Base-by-base conservation (phyloP, 2,797 vertebrate genomes). In the Sebastes taczanowskii region DNA sequence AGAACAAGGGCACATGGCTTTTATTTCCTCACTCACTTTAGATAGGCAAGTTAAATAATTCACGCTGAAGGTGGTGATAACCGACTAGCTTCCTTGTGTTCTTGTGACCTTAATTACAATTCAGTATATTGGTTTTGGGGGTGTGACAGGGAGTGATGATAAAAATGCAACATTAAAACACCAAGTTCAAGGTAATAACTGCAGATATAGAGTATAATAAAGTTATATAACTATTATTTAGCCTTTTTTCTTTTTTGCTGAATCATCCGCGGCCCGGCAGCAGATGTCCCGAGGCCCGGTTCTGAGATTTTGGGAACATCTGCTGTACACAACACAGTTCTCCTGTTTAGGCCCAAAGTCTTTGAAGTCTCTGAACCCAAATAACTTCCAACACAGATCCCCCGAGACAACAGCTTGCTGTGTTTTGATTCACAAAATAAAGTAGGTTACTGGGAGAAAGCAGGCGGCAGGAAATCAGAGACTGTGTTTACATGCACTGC, bases 361-460 rank as follows among this genome's bases (percentile, higher is more conserved):
- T 63, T 61, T 52, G 29, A 60, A 71, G 76, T 32, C n/a, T 20
- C 16, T 30, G 46, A 74, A 53, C 18, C 49, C 11, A 69, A 30
- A 68, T 64, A 49, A 20, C 25, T 61, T 29, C 22, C 9, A 56
- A 62, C 25, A 23, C 34, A 52, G 35, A 22, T 63, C 63, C 63
- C n/a, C 11, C 3, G n/a, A 68, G 30, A 7, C 35, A 29, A 1
- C 34, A 42, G 65, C 70, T 4, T 14, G 6, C 11, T 29, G 58
- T 18, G 14, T 27, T 76, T 22, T 58, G 62, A 59, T 60, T 42
- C 59, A 35, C 32, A 16, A 20, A 49, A 77, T 49, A 70, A 74
- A 80, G 32, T 74, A 32, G 59, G 73, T 59, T 29, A 64, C 34
- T 30, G 49, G 38, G 64, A 25, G 58, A 66, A 64, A 42, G 22